Evolutionary conservation across 1,140 invertebrate species (phyloP), one percentile per base, ranked within the genome.

Genomic region (Chymomyza costata): DNA sequence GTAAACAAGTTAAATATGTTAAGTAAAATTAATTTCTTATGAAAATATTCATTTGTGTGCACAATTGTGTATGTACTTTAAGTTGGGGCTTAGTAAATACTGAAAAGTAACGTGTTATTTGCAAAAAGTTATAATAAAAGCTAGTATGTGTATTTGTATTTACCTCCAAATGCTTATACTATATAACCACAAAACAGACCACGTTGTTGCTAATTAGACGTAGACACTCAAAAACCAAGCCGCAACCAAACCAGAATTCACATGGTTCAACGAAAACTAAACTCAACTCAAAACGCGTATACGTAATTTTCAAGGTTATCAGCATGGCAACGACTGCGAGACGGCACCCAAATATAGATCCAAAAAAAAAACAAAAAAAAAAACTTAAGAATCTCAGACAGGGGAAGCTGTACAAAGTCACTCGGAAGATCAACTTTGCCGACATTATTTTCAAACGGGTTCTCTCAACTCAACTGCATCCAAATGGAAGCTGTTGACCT

Each of bases 271-370:
- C 43, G 11, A 39, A n/a, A 41, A 6, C 25, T 2, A 61, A 76
- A 47, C 55, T 45, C 48, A 51, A 47, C 32, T 51, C 35, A 70
- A n/a, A n/a, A n/a, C 41, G 18, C 25, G 63, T 63, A 70, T 66
- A 39, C 43, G 57, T 47, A 63, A 78, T 35, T 25, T 40, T 59
- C 62, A 76, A 76, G 71, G 71, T 78, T 53, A 65, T 15, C 43
- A 31, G 8, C 21, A 8, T n/a, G n/a, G n/a, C 8, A 25, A 25
- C 18, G 18, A 25, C 7, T 44, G 18, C 44, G 15, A 43, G 51
- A 40, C 31, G 18, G 18, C 70, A 64, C 50, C 64, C 32, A 55
- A 35, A 64, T 14, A 6, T 34, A 45, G 40, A 35, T 21, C 34
- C 55, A n/a, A n/a, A n/a, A n/a, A n/a, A 25, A 14, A 46, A 6